phyloP scores from a whole-genome alignment of 2,888 invertebrate genomes.

The Erebia epiphron region DNA sequence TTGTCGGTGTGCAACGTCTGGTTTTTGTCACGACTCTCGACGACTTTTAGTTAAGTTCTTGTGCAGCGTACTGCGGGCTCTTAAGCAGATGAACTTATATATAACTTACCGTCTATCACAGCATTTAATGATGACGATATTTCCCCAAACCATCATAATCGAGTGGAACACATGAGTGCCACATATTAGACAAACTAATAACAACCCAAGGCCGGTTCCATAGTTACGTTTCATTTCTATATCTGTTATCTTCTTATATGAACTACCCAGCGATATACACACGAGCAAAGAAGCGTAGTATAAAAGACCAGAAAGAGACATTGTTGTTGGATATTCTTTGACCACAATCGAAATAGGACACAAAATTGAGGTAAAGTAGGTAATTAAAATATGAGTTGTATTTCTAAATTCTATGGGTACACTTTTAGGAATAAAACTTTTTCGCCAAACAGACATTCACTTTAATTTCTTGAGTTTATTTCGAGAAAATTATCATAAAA shows the following conservation, averaged over 20 bases:
- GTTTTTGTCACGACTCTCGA: too few species aligned
- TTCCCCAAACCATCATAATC: conserved; percentile 82
- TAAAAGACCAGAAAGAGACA: conserved; percentile 47
- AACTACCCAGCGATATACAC: conserved; percentile 83
- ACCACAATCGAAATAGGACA: neutral
- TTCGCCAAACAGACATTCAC: too few species aligned
- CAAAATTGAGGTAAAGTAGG: neutral
- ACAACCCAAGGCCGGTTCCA: conserved; percentile 84
- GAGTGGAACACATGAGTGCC: conserved; percentile 84
- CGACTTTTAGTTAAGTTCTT: too few species aligned
- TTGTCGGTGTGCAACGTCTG: too few species aligned
- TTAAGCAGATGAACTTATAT: too few species aligned
- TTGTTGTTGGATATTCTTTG: conserved; percentile 1
- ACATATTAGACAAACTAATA: conserved; percentile 83
- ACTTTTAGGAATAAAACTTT: too few species aligned
- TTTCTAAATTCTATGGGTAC: too few species aligned
- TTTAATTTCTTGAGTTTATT: too few species aligned
- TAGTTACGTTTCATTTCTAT: conserved; percentile 78
- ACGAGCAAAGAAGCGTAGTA: conserved; percentile 59
- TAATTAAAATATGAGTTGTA: neutral
- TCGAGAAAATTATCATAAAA: too few species aligned
- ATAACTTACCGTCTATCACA: conserved; percentile 78
- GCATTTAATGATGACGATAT: conserved; percentile 84
- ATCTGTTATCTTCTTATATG: conserved; percentile 82
- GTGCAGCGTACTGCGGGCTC: too few species aligned